A percentile compares a stretch with the other conserved stretches of the same genome.
phyloP scores from a whole-genome alignment of 2,797 vertebrate species.

The Antrozous pallidus region DNA sequence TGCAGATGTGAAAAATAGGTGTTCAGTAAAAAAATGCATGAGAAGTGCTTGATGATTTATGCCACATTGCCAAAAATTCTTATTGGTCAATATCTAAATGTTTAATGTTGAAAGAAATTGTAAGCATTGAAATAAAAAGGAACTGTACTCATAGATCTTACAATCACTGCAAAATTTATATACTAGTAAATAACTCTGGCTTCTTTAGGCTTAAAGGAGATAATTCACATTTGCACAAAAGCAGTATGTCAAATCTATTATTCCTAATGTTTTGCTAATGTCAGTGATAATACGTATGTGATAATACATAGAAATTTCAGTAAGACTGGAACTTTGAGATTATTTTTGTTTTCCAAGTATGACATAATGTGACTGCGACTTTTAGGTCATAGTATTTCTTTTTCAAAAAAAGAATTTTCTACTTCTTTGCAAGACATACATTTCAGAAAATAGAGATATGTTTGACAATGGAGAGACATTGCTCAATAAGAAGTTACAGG shows the following conservation, averaged over 20 bases:
- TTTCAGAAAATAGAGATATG: conserved; percentile 22
- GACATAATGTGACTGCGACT: neutral
- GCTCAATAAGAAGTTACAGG: conserved; percentile 6
- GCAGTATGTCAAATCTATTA: conserved; percentile 22
- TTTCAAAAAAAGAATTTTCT: neutral
- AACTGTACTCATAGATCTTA: conserved; percentile 45
- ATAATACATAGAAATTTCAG: conserved; percentile 23
- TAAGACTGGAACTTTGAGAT: neutral
- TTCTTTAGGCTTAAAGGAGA: conserved; percentile 35
- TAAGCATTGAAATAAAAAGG: conserved; percentile 62
- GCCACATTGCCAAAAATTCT: conserved; percentile 17
- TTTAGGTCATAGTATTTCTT: conserved; percentile 23
- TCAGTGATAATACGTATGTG: neutral
- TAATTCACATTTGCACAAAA: conserved; percentile 50
- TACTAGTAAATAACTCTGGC: neutral
- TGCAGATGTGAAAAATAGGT: neutral
- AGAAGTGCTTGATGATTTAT: neutral
- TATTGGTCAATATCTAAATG: conserved; percentile 47
- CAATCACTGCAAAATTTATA: conserved; percentile 38
- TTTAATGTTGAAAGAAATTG: conserved; percentile 58
- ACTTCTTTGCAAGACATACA: conserved; percentile 28
- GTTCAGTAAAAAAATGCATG: neutral
- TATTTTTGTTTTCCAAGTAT: neutral
- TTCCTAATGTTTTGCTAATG: conserved; percentile 51
- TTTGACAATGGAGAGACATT: neutral